Conservation (phyloP, 2,113 vertebrate genomes). For the Anas platyrhynchos region DNA sequence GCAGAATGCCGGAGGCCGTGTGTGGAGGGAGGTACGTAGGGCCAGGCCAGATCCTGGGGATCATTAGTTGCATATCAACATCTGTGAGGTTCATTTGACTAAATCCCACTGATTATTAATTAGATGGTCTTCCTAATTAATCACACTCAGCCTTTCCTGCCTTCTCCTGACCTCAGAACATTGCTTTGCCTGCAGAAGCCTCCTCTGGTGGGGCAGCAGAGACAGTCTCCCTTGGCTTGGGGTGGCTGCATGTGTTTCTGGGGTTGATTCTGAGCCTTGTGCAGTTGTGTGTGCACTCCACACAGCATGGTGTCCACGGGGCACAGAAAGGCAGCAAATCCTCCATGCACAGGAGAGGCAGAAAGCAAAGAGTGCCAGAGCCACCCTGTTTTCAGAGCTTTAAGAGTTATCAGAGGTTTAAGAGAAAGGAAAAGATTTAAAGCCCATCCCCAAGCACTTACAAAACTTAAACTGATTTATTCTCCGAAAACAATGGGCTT, state of each 20-base stretch:
- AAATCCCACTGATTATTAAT: neutral
- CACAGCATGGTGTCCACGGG: neutral
- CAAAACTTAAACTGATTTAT: slow-evolving; percentile 19
- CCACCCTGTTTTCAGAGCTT: neutral
- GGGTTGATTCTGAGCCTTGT: neutral
- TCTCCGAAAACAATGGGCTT: slow-evolving; percentile 27
- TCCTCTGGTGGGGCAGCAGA: neutral
- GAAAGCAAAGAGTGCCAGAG: neutral
- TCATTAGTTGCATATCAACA: neutral
- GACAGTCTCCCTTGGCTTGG: neutral
- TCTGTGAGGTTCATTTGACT: neutral
- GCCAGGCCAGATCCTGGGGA: neutral
- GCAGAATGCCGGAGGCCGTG: neutral
- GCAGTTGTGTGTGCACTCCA: neutral
- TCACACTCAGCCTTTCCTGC: neutral
- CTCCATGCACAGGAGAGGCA: neutral
- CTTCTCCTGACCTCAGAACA: neutral
- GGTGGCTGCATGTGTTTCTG: neutral
- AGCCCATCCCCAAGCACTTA: neutral
- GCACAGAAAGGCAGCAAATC: neutral
- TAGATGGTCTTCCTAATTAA: neutral
- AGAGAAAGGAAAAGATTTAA: neutral
- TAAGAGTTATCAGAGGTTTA: neutral
- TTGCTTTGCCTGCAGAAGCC: neutral
- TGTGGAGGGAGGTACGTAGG: neutral